Evolutionary conservation across 1,140 invertebrate species (phyloP), one percentile per base, ranked within the genome.

Genomic region (Halotydeus destructor): DNA sequence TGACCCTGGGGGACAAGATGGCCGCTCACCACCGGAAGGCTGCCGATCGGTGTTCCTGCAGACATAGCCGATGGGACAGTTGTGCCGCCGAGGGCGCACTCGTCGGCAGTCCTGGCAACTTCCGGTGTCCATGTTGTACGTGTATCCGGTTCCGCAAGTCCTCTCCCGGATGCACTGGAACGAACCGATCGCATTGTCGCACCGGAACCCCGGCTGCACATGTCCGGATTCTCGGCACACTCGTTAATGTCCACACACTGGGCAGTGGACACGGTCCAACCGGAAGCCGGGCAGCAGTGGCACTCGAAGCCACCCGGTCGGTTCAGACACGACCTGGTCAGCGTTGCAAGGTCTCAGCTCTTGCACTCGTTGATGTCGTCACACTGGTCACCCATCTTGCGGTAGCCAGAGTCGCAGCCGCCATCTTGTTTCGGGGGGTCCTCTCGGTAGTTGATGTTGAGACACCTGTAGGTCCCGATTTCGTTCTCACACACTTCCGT

Each of bases 141-240:
- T 89, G 54, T 97, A 97, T 0, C 93, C 91, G 0, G 88, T 97
- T 0, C 91, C 91, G 60, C 91, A 97, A 1, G 78, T 75, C 18
- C 77, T 68, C 22, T 76, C 75, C 30, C 81, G 57, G 12, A 83
- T 72, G 55, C 86, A 91, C 12, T 72, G 67, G 55, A 71, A 89
- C 8, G 80, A 82, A 2, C 84, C 84, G 18, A 83, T 66, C 0
- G 78, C 85, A 54, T 91, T 91, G 56, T 88, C 81, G 56, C 84
- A 91, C 24, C 82, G 60, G 56, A 88, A 80, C 4, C 68, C 69
- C 3, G 69, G 0, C 70, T 34, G 48, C 74, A 76, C 19, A 56
- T 58, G 49, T 74, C 66, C 32, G 58, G 52, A 2, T 60, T 59
- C 11, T 63, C 49, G 49, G 68, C 69, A 44, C 74, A 76, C 48